Evolutionary conservation across 2,797 vertebrate genomes (phyloP), one percentile per base, ranked within the genome.

Genomic region (Lophotriccus pileatus): DNA sequence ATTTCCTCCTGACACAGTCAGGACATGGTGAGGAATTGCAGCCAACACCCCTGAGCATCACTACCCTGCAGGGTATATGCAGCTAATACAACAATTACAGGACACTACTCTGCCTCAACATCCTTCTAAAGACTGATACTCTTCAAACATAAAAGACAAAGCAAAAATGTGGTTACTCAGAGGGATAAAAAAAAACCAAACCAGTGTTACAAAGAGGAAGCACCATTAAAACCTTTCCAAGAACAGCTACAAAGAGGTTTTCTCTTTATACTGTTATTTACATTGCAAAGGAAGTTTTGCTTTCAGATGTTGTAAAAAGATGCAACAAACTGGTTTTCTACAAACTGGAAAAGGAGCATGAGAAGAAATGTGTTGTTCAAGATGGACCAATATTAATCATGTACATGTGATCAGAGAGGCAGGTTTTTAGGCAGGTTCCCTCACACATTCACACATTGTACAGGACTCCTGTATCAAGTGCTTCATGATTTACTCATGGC

Each of bases 361-460:
- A 50, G 39, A 39, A 79, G 49, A 50, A 0, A 0, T 0, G 2
- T 1, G 4, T 14, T 85, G 39, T 16, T 53, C 37, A 43, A 39
- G 34, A 44, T 2, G 5, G 25, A 12, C 9, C 3, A 2, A 10
- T 5, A 47, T 37, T 41, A 63, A 6, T 37, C 16, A 47, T 0
- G 3, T 14, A n/a, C 34, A 43, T 0, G 0, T 43, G 28, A 27
- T 43, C 34, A 25, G 39, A 30, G 21, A 32, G 59, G 59, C 59
- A 41, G 18, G 59, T 39, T 50, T 50, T 28, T 23, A 66, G 10
- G 24, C 27, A 53, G 25, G 22, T 44, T 63, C n/a, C 34, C 50
- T 77, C 56, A 34, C 0, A 1, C 27, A 21, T 22, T 41, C 60
- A 55, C 0, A 0, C 0, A 0, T 19, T 19, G 41, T 2, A 39